Base-by-base conservation (phyloP, 2,888 invertebrate species). In the Eristalis intricaria region DNA sequence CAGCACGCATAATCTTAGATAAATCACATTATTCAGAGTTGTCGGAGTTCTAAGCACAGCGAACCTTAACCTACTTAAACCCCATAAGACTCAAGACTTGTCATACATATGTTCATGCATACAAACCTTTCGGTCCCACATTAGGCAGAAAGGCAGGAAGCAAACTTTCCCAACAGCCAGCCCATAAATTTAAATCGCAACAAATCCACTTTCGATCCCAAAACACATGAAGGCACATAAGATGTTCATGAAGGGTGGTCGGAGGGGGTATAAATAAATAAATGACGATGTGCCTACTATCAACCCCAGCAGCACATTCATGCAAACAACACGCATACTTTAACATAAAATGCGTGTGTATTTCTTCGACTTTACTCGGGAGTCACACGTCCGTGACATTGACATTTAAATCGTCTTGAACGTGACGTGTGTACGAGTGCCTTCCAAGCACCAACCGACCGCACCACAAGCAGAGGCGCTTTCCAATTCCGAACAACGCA, bases 331-430 rank as follows among this genome's bases (percentile, higher is more conserved):
- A 19, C 50, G 2, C 19, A n/a, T 19, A 50, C 50, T 26, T 60
- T 26, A 5, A 2, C 60, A n/a, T 8, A 15, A 50, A 50, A 74
- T 69, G 63, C 35, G 50, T 63, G 71, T 60, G 29, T 80, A 23
- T 68, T 61, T n/a, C 26, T 71, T 68, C 38, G 26, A 19, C 63
- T 71, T 43, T 26, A 19, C 63, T 64, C 66, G 66, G 40, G 35
- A 78, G 70, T 61, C 82, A 66, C 74, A 83, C 86, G 82, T 83
- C 78, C 82, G 66, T 86, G 86, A 83, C 86, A 86, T 86, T 86
- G 86, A 86, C 86, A 86, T 86, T 86, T 86, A 78, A 82, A 79
- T 86, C 61, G 74, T 75, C 78, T 83, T 74, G 70, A 85, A 76
- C 63, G 71, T 70, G 77, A 61, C 64, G 32, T 77, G 69, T 75